Evolutionary conservation across 1,140 invertebrate species (phyloP).

Genomic region (Euura saliciscinereae): DNA sequence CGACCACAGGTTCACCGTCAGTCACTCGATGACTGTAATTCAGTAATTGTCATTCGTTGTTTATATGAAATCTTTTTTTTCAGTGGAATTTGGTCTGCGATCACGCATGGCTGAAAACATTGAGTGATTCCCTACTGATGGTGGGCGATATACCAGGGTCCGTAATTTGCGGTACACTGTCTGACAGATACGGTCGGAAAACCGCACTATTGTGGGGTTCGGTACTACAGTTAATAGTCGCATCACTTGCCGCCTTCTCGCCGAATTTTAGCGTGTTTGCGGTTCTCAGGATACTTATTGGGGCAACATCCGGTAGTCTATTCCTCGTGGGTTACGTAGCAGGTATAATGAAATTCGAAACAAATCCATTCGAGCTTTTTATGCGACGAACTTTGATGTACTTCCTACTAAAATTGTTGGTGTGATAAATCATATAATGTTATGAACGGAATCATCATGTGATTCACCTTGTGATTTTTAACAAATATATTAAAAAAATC

Average conservation of each 20-base stretch:
- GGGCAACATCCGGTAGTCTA: slow-evolving; percentile 75
- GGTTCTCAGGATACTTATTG: slow-evolving; percentile 71
- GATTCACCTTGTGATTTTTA: slow-evolving; percentile 3
- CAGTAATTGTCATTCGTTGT: not conserved
- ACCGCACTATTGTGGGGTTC: slow-evolving; percentile 74
- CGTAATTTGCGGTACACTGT: slow-evolving; percentile 79
- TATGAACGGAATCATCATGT: not conserved
- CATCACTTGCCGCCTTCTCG: slow-evolving; percentile 68
- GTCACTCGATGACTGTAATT: not conserved
- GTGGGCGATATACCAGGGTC: slow-evolving; percentile 81
- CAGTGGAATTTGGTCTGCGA: slow-evolving; percentile 82
- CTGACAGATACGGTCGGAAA: slow-evolving; percentile 80
- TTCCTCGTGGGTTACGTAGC: slow-evolving; percentile 82
- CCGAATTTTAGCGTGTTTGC: slow-evolving; percentile 74
- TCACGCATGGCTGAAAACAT: slow-evolving; percentile 67
- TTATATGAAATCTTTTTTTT: slow-evolving; percentile 35
- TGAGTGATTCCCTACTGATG: slow-evolving; percentile 82
- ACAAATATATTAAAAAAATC: too few relatives aligned
- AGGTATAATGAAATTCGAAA: slow-evolving; percentile 52
- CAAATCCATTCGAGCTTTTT: slow-evolving; percentile 22
- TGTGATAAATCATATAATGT: too few relatives aligned
- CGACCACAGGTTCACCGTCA: not conserved
- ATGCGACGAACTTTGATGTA: too few relatives aligned
- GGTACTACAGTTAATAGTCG: slow-evolving; percentile 71
- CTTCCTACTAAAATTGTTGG: too few relatives aligned